Evolutionary conservation across 2,888 invertebrate species (phyloP).

Genomic region (Cephus nigrinus): DNA sequence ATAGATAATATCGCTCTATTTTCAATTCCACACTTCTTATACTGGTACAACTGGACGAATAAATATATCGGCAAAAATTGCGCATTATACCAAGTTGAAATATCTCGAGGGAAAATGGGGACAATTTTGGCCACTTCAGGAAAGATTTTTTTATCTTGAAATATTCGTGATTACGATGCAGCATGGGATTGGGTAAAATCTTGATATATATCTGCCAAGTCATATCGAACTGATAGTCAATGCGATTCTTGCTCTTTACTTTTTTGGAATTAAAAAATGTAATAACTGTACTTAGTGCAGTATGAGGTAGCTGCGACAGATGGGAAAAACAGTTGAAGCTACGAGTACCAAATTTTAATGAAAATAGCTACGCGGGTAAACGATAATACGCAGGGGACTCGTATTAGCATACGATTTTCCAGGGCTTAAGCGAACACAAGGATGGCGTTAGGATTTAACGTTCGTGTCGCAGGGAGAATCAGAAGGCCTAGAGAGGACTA

Average conservation of each 20-base stretch:
- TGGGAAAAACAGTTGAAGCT: not conserved
- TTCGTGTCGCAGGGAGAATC: conserved; percentile 26
- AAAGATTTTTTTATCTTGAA: too few relatives aligned
- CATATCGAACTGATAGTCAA: too few relatives aligned
- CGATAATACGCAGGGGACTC: conserved; percentile 3
- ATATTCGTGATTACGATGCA: too few relatives aligned
- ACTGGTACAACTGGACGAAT: not conserved
- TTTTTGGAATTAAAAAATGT: too few relatives aligned
- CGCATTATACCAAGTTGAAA: not conserved
- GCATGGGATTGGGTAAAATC: too few relatives aligned
- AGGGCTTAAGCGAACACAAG: conserved; percentile 27
- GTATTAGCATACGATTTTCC: conserved; percentile 33
- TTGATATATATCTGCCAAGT: too few relatives aligned
- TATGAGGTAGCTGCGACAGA: not conserved
- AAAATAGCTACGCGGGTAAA: conserved; percentile 15
- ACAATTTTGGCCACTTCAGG: too few relatives aligned
- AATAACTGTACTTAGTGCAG: not conserved
- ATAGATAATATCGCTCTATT: conserved; percentile 10
- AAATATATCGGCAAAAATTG: not conserved
- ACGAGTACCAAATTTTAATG: conserved; percentile 15
- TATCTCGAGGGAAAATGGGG: not conserved
- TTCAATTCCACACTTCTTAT: not conserved
- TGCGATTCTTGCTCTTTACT: too few relatives aligned
- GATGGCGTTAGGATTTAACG: conserved; percentile 27
- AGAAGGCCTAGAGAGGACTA: conserved; percentile 20